Percentiles rank a stretch among this genome's conserved stretches.
These are phyloP conservation scores for Dendrocincla tyrannina DNA, from an alignment of 2,797 vertebrate genomes.

Conservation along the genomic window DNA sequence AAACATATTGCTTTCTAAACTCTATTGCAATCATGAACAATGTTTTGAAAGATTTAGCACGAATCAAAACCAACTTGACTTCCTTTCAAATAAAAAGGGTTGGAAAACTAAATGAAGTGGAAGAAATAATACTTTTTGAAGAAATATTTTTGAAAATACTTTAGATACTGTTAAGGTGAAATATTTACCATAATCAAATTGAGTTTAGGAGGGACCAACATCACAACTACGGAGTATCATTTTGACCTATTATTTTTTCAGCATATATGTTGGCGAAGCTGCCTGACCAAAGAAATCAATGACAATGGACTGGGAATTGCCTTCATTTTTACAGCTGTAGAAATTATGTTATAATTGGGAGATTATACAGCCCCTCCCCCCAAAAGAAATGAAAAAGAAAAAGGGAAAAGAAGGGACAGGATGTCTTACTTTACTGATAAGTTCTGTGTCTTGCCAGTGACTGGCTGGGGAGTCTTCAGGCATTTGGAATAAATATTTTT, in stretches of 20 bases:
- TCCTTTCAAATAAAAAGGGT: not conserved
- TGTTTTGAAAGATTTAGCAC: not conserved
- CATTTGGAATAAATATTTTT: not conserved
- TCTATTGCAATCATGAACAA: not conserved
- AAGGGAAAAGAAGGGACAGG: not conserved
- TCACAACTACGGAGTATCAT: not conserved
- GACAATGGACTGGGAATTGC: not conserved
- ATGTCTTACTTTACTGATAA: not conserved
- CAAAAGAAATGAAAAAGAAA: rapidly evolving
- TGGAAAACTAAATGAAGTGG: not conserved
- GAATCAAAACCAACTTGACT: not conserved
- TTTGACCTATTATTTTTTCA: not conserved
- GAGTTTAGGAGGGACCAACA: not conserved
- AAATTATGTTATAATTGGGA: not conserved
- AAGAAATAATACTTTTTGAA: not conserved
- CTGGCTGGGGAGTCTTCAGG: not conserved
- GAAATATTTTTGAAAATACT: not conserved
- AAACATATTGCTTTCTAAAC: not conserved
- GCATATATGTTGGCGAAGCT: not conserved
- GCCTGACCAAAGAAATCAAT: not conserved
- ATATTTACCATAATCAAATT: not conserved
- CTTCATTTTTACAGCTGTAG: not conserved
- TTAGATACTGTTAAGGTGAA: not conserved
- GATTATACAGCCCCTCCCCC: rapidly evolving
- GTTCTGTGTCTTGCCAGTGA: not conserved